Evolutionary conservation across 2,797 vertebrate species (phyloP).

Genomic region (Helicolenus hilgendorfi): DNA sequence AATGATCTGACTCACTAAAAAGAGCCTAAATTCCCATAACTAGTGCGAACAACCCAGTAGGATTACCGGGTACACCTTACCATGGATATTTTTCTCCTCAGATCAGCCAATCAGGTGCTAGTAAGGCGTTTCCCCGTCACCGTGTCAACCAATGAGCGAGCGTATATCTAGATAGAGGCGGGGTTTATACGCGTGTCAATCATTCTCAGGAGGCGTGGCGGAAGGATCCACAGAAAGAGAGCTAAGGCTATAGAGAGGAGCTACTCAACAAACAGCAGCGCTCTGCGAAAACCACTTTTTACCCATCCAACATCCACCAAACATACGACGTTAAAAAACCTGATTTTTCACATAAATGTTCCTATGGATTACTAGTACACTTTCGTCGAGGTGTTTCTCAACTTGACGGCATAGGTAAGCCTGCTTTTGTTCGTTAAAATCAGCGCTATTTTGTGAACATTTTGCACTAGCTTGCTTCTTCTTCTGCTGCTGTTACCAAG

Average conservation of each 20-base stretch:
- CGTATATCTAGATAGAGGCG: conserved; percentile 25
- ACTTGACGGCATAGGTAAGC: conserved; percentile 85
- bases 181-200: conserved; percentile 76
- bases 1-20: no score
- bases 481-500: conserved; percentile 60
- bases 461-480: conserved; percentile 65
- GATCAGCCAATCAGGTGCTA: conserved; percentile 73
- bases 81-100: conserved; percentile 58
- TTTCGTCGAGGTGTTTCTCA: conserved; percentile 82
- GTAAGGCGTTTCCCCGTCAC: conserved; percentile 11
- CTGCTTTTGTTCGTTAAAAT: conserved; percentile 71
- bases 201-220: conserved; percentile 75
- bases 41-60: conserved; percentile 39
- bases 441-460: conserved; percentile 74
- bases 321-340: conserved; percentile 78
- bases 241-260: conserved; percentile 65
- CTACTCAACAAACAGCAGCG: conserved; percentile 84
- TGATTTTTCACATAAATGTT: conserved; percentile 77
- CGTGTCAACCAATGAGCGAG: conserved; percentile 69
- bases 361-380: conserved; percentile 86
- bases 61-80: conserved; percentile 54
- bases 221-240: conserved; percentile 81
- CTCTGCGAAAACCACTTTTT: conserved; percentile 82
- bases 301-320: conserved; percentile 80
- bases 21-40: no score